Conservation (phyloP, 2,113 vertebrate genomes). For the Struthio camelus region DNA sequence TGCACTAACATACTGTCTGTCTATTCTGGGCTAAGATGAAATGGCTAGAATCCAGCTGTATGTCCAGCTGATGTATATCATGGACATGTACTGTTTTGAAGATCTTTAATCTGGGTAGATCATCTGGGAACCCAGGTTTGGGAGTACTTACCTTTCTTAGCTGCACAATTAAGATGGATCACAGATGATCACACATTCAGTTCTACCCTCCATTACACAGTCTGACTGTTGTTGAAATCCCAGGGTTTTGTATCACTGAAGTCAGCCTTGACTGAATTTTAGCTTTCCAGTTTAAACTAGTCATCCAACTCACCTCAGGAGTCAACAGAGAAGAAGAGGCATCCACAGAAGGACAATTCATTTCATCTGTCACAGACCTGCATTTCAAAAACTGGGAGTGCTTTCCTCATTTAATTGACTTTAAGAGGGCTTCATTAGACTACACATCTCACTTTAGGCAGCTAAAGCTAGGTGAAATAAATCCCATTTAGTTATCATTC, state of each 20-base stretch:
- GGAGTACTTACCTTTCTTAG: neutral
- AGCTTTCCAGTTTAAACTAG: neutral
- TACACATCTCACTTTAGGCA: neutral
- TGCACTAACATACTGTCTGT: neutral
- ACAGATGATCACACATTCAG: neutral
- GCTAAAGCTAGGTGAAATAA: neutral
- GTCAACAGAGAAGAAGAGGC: neutral
- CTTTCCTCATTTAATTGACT: neutral
- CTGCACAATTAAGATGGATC: neutral
- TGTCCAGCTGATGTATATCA: neutral
- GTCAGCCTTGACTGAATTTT: neutral
- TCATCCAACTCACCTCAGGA: neutral
- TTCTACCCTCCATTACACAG: neutral
- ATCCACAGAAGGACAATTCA: neutral
- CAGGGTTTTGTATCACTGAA: neutral
- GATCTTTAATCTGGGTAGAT: neutral
- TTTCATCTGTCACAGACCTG: neutral
- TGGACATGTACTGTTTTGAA: rapidly evolving
- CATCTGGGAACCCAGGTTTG: neutral
- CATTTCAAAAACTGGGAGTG: neutral
- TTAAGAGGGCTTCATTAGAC: neutral
- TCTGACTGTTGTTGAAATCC: neutral
- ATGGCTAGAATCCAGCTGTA: neutral
- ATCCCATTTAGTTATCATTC: neutral
- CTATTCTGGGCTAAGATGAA: neutral